phyloP scores from a whole-genome alignment of 1,140 invertebrate species.

The Camponotus floridanus region DNA sequence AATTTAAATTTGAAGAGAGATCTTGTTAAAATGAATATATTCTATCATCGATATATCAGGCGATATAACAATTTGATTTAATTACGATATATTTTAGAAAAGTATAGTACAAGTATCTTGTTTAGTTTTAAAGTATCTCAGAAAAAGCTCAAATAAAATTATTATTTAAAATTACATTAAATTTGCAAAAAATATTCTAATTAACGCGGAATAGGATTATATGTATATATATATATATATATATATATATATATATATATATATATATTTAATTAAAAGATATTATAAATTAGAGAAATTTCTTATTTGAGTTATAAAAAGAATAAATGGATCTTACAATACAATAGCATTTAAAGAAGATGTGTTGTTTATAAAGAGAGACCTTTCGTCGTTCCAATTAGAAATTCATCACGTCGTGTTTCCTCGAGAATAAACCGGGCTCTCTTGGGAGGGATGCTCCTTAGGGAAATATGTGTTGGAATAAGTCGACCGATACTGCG shows the following conservation, averaged over 20 bases:
- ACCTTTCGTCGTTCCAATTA: slow-evolving; percentile 67
- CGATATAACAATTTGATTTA: neutral
- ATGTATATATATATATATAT: neutral
- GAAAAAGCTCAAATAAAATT: neutral
- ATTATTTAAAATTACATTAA: neutral
- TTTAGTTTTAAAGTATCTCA: slow-evolving; percentile 1
- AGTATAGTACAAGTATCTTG: slow-evolving; percentile 2
- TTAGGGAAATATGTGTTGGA: slow-evolving; percentile 71
- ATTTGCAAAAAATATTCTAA: neutral
- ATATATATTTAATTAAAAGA: neutral
- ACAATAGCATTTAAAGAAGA: slow-evolving; percentile 12
- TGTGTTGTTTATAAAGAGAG: slow-evolving; percentile 17
- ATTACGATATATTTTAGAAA: neutral
- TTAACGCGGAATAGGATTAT: neutral
- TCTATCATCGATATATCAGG: neutral
- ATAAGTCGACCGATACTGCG: slow-evolving; percentile 59
- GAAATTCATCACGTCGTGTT: slow-evolving; percentile 66
- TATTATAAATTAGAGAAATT: neutral
- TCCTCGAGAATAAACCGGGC: slow-evolving; percentile 37
- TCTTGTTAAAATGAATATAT: neutral
- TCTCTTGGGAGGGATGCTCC: slow-evolving; percentile 30
- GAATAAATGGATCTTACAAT: neutral
- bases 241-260: neutral
- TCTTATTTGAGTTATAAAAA: neutral
- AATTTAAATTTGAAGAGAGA: neutral